Conservation (phyloP, 2,888 invertebrate species). For the Callyntrura guangdongensis region DNA sequence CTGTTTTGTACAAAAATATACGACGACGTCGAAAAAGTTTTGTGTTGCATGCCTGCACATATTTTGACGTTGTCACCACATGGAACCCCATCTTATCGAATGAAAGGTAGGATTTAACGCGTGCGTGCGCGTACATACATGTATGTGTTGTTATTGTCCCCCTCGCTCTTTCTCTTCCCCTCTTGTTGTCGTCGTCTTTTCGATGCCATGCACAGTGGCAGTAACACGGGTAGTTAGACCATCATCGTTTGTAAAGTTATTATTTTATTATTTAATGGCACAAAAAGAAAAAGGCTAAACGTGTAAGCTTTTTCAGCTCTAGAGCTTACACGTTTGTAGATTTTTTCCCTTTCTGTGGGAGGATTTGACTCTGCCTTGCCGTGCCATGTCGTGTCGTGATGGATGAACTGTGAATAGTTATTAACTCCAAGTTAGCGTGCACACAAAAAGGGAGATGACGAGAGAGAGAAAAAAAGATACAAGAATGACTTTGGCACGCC, state of each 20-base stretch:
- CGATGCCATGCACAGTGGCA: not conserved
- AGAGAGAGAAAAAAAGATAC: constrained; percentile 51
- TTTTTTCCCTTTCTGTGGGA: constrained; percentile 28
- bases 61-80: constrained; percentile 57
- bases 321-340: not conserved
- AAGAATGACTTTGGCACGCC: constrained; percentile 69
- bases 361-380: constrained; percentile 59
- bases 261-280: constrained; percentile 50
- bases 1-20: not conserved
- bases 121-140: too few relatives aligned
- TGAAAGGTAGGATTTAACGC: not conserved
- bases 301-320: constrained; percentile 46
- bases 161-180: not conserved
- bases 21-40: not conserved
- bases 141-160: not conserved
- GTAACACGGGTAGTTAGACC: not conserved
- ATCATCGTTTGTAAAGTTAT: constrained; percentile 48
- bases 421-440: constrained; percentile 76
- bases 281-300: constrained; percentile 34
- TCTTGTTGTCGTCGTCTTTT: constrained; percentile 4
- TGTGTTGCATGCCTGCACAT: constrained; percentile 26
- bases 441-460: constrained; percentile 51
- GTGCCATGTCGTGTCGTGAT: constrained; percentile 77
- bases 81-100: constrained; percentile 14
- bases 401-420: constrained; percentile 80